These are phyloP conservation scores for Neocrepidodera transversa DNA, from an alignment of 2,888 invertebrate species.

Conservation along the genomic window DNA sequence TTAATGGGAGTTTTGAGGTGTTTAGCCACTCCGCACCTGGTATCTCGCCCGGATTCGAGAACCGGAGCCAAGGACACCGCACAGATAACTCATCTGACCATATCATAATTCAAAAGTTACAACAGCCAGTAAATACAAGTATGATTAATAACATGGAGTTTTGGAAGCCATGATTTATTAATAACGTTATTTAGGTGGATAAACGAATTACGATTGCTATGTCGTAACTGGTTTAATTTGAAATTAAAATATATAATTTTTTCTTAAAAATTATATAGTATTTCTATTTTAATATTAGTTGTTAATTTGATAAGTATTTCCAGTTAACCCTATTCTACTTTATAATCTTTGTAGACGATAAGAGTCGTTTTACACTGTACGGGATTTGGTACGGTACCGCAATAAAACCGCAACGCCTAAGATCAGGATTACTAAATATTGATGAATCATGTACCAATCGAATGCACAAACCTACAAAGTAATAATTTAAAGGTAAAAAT, in stretches of 20 bases:
- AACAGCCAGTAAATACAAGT: slow-evolving; percentile 53
- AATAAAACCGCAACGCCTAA: too few relatives aligned
- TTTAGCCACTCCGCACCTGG: slow-evolving; percentile 39
- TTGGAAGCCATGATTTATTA: slow-evolving; percentile 56
- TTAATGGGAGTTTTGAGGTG: slow-evolving; percentile 44
- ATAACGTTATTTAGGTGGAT: slow-evolving; percentile 54
- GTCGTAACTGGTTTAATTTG: slow-evolving; percentile 22
- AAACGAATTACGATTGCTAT: slow-evolving; percentile 45
- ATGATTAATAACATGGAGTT: slow-evolving; percentile 56
- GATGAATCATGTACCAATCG: too few relatives aligned
- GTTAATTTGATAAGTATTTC: too few relatives aligned
- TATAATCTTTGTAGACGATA: too few relatives aligned
- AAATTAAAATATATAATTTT: slow-evolving; percentile 9
- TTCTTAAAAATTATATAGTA: too few relatives aligned
- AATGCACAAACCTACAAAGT: too few relatives aligned
- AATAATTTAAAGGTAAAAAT: too few relatives aligned
- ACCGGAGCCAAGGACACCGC: slow-evolving; percentile 37
- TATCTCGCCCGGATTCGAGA: slow-evolving; percentile 20
- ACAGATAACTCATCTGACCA: slow-evolving; percentile 53
- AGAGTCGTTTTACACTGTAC: too few relatives aligned
- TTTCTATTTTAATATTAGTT: too few relatives aligned
- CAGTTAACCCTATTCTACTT: too few relatives aligned
- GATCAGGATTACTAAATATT: too few relatives aligned
- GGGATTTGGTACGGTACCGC: too few relatives aligned
- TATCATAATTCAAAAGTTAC: slow-evolving; percentile 54